These are phyloP conservation scores for Eilema griseolum DNA, from an alignment of 2,888 invertebrate species.

Conservation along the genomic window DNA sequence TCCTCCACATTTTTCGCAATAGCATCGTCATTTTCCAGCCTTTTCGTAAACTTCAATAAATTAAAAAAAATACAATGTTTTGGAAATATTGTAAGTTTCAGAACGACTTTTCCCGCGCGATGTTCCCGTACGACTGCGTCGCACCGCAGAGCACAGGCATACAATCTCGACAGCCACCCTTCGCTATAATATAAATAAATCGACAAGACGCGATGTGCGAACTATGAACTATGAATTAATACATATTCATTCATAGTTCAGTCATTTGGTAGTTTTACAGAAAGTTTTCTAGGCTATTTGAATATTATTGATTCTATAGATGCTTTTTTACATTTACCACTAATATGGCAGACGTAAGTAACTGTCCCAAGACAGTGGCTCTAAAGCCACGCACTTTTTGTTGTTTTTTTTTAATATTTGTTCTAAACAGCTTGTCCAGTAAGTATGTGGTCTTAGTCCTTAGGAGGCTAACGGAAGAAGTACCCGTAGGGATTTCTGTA, in stretches of 20 bases:
- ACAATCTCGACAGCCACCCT: conserved; percentile 64
- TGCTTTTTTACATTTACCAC: too few species aligned
- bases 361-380: too few species aligned
- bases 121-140: conserved; percentile 59
- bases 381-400: too few species aligned
- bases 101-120: conserved; percentile 70
- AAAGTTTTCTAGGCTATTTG: neutral
- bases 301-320: neutral
- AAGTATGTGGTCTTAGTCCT: too few species aligned
- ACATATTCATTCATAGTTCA: neutral
- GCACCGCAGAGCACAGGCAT: conserved; percentile 36
- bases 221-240: neutral
- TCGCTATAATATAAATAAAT: conserved; percentile 44
- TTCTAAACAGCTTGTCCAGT: too few species aligned
- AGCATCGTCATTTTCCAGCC: conserved; percentile 85
- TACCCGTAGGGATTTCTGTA: too few species aligned
- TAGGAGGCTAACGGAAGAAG: too few species aligned
- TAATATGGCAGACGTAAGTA: too few species aligned
- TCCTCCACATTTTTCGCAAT: conserved; percentile 89
- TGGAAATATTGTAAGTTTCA: conserved; percentile 12
- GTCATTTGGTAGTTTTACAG: too few species aligned
- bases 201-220: conserved; percentile 12
- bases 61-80: conserved; percentile 20
- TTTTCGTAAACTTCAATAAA: conserved; percentile 18
- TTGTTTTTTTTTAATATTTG: too few species aligned